phyloP scores from a whole-genome alignment of 2,113 vertebrate species.

The Porphyrio hochstetteri region DNA sequence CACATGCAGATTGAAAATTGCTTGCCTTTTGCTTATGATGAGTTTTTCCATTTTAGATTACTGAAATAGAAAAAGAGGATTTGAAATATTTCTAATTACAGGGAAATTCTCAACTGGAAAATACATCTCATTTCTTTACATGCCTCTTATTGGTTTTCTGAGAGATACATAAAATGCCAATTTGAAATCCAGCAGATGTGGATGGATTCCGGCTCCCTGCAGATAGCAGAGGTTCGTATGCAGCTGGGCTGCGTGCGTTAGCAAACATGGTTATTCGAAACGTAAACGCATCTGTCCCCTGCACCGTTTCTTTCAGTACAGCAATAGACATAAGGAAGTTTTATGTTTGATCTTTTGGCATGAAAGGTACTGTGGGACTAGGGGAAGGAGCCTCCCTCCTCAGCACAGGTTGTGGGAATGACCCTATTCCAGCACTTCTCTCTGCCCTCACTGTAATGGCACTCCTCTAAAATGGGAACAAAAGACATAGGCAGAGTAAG shows the following conservation, averaged over 20 bases:
- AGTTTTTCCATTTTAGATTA: slow-evolving; percentile 35
- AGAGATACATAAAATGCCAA: background rate
- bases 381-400: background rate
- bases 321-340: background rate
- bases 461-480: background rate
- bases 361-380: background rate
- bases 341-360: background rate
- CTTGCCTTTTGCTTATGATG: slow-evolving; percentile 15
- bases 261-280: background rate
- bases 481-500: background rate
- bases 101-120: slow-evolving; percentile 48
- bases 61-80: slow-evolving; percentile 33
- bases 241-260: background rate
- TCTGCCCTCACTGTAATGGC: background rate
- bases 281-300: background rate
- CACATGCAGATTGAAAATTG: slow-evolving; percentile 17
- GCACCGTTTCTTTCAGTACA: background rate
- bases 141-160: slow-evolving; percentile 20
- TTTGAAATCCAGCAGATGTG: background rate
- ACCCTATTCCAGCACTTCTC: background rate
- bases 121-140: slow-evolving; percentile 30
- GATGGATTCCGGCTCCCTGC: background rate
- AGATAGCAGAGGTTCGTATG: background rate
- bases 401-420: background rate
- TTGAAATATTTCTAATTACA: slow-evolving; percentile 64